Percentiles rank a stretch among this genome's conserved stretches.
These are phyloP conservation scores for Gavialis gangeticus DNA, from an alignment of 2,113 vertebrate species.

Conservation along the genomic window DNA sequence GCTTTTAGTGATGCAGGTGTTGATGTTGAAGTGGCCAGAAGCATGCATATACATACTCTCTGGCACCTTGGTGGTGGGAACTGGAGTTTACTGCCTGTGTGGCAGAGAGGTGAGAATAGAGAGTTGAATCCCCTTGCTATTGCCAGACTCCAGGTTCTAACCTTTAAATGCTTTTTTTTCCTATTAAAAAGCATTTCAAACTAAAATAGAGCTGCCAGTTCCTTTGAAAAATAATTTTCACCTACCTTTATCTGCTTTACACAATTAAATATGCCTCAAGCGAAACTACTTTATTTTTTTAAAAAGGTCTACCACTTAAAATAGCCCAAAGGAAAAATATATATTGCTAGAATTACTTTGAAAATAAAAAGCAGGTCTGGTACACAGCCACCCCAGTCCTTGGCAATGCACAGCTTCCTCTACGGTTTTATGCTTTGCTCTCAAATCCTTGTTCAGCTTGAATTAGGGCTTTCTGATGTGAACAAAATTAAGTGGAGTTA, in stretches of 20 bases:
- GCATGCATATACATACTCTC: no score
- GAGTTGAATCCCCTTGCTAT: no score
- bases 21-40: no score
- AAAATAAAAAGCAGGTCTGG: background rate
- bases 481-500: background rate
- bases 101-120: no score
- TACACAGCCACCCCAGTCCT: background rate
- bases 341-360: background rate
- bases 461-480: background rate
- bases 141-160: background rate
- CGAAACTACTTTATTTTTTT: background rate
- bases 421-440: background rate
- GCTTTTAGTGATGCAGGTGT: no score
- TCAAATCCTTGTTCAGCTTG: background rate
- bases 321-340: background rate
- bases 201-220: background rate
- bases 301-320: background rate
- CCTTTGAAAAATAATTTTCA: background rate
- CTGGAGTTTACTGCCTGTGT: no score
- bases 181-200: background rate
- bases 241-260: background rate
- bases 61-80: no score
- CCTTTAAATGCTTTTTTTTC: background rate
- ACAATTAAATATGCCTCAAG: background rate
- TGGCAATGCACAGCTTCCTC: background rate